Evolutionary conservation across 2,888 invertebrate genomes (phyloP).

Genomic region (Sphaerophoria rueppellii): DNA sequence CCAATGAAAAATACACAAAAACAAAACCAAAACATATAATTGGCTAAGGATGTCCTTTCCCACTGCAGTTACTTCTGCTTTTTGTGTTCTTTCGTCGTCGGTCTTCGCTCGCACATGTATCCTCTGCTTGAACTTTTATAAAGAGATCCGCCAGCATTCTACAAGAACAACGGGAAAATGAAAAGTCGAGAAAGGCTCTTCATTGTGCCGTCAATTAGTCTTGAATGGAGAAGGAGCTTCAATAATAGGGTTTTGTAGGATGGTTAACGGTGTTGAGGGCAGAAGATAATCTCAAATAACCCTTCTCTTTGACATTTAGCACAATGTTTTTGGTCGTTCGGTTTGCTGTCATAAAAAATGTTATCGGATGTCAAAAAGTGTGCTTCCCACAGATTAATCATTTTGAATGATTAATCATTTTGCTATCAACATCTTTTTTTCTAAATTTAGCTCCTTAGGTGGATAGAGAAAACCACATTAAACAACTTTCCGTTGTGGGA

Average conservation of each 20-base stretch:
- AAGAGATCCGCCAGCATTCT: constrained; percentile 2
- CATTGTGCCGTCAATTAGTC: constrained; percentile 50
- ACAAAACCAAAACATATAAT: constrained; percentile 19
- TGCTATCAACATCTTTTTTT: neutral
- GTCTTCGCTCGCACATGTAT: neutral
- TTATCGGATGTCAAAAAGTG: neutral
- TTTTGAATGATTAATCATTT: constrained; percentile 1
- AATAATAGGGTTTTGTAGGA: constrained; percentile 2
- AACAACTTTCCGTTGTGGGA: too few species aligned
- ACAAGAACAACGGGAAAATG: constrained; percentile 23
- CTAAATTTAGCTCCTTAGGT: too few species aligned
- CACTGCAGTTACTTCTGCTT: neutral
- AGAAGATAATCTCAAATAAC: neutral
- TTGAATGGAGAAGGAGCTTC: constrained; percentile 4
- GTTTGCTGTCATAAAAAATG: neutral
- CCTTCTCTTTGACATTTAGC: neutral
- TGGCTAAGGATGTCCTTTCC: constrained; percentile 19
- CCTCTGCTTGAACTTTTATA: neutral
- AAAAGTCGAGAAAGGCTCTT: constrained; percentile 17
- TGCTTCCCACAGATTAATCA: constrained; percentile 5
- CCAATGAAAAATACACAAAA: neutral
- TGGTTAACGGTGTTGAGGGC: neutral
- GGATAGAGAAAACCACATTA: too few species aligned
- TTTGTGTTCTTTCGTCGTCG: too few species aligned
- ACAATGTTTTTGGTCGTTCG: constrained; percentile 7